Conservation (phyloP, 2,888 invertebrate species). For the Acanthopleura granulata region DNA sequence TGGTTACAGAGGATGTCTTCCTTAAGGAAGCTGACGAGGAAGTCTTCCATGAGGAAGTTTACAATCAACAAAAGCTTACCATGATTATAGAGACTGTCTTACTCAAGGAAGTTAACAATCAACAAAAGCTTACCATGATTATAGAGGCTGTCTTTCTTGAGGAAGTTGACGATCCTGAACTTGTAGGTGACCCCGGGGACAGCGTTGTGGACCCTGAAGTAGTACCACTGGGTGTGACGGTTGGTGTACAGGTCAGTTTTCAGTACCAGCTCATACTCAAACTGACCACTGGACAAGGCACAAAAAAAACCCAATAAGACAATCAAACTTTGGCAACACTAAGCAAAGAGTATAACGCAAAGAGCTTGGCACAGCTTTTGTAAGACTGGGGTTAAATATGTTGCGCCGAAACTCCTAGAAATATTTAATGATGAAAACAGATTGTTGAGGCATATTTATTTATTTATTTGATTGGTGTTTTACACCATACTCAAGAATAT, state of each 20-base stretch:
- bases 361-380: too few relatives aligned
- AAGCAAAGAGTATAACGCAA: too few relatives aligned
- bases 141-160: slow-evolving; percentile 66
- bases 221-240: slow-evolving; percentile 70
- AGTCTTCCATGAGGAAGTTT: slow-evolving; percentile 64
- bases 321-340: too few relatives aligned
- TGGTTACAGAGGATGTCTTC: slow-evolving; percentile 66
- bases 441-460: too few relatives aligned
- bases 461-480: too few relatives aligned
- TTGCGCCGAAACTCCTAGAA: too few relatives aligned
- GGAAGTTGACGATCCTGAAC: slow-evolving; percentile 66
- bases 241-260: slow-evolving; percentile 69
- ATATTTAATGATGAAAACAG: too few relatives aligned
- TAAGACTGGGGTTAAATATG: too few relatives aligned
- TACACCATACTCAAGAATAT: too few relatives aligned
- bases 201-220: slow-evolving; percentile 65
- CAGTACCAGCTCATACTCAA: slow-evolving; percentile 68
- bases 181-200: slow-evolving; percentile 64
- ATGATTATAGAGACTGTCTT: slow-evolving; percentile 66
- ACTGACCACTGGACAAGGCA: slow-evolving; percentile 62
- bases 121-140: slow-evolving; percentile 58
- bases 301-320: background rate
- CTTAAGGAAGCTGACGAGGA: slow-evolving; percentile 49
- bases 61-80: slow-evolving; percentile 59
- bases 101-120: slow-evolving; percentile 67